Evolutionary conservation across 2,797 vertebrate species (phyloP).

Genomic region (Sciurus carolinensis): DNA sequence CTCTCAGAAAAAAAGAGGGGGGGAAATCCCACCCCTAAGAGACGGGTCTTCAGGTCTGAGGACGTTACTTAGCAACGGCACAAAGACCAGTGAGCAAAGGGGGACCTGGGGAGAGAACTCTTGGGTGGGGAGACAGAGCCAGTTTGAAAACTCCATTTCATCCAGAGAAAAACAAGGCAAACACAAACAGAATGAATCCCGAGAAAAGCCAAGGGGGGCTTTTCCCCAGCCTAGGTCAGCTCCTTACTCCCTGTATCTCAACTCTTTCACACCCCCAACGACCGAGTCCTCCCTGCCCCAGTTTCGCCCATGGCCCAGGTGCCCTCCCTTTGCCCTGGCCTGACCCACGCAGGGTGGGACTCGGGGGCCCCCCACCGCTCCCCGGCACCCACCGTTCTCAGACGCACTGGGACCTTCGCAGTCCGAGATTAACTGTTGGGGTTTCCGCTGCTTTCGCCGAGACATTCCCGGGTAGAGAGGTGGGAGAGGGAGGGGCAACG

Average conservation of each 20-base stretch:
- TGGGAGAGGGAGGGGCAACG: slow-evolving; percentile 74
- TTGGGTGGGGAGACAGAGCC: slow-evolving; percentile 90
- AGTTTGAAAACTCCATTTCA: slow-evolving; percentile 85
- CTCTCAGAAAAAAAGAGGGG: slow-evolving; percentile 75
- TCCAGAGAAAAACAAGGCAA: slow-evolving; percentile 76
- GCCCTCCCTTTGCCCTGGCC: slow-evolving; percentile 73
- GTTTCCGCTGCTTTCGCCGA: slow-evolving; percentile 89
- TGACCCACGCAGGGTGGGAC: slow-evolving; percentile 63
- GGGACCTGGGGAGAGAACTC: slow-evolving; percentile 83
- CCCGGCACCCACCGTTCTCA: slow-evolving; percentile 87
- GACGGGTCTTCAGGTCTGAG: slow-evolving; percentile 85
- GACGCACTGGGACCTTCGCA: slow-evolving; percentile 87
- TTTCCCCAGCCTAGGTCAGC: slow-evolving; percentile 63
- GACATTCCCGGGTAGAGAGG: slow-evolving; percentile 85
- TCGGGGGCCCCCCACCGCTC: background rate
- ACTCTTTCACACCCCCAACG: slow-evolving; percentile 24
- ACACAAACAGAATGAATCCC: slow-evolving; percentile 82
- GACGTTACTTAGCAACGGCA: slow-evolving; percentile 88
- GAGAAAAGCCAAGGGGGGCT: slow-evolving; percentile 74
- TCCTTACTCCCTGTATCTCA: background rate
- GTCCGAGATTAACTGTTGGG: slow-evolving; percentile 89
- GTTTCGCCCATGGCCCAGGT: slow-evolving; percentile 57
- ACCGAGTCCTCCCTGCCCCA: background rate
- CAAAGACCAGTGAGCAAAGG: slow-evolving; percentile 84
- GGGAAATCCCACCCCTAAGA: slow-evolving; percentile 83